A percentile compares a stretch with the other conserved stretches of the same genome.
Evolutionary conservation across 2,888 invertebrate genomes (phyloP).

Genomic region (Athalia cordata): DNA sequence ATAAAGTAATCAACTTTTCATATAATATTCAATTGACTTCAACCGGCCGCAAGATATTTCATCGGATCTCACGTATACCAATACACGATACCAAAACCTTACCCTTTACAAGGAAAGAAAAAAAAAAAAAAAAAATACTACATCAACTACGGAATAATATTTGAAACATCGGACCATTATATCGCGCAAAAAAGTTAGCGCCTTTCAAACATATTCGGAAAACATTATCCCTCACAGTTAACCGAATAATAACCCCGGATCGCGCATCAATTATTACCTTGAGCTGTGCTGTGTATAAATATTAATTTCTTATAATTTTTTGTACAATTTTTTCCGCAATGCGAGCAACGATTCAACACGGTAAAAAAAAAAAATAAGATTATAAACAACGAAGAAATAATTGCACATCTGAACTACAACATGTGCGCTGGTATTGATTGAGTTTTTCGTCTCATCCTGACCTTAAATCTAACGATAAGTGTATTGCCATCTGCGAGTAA

Average conservation of each 20-base stretch:
- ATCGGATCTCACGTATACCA: not conserved
- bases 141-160: not conserved
- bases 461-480: not conserved
- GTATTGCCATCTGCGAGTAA: constrained; percentile 4
- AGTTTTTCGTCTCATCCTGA: constrained; percentile 17
- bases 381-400: too few relatives aligned
- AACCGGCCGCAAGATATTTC: constrained; percentile 11
- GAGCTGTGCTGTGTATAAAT: too few relatives aligned
- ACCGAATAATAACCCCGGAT: too few relatives aligned
- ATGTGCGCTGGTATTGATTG: not conserved
- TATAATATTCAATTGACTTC: constrained; percentile 13
- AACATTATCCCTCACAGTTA: too few relatives aligned
- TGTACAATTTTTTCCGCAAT: too few relatives aligned
- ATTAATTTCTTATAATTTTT: too few relatives aligned
- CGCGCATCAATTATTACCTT: too few relatives aligned
- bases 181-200: too few relatives aligned
- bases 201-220: too few relatives aligned
- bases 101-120: not conserved
- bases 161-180: not conserved
- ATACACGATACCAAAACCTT: not conserved
- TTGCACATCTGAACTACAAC: too few relatives aligned
- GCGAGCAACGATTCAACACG: too few relatives aligned
- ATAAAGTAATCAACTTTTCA: constrained; percentile 33
- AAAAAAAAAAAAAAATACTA: not conserved
- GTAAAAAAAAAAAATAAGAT: too few relatives aligned